phyloP scores from a whole-genome alignment of 2,113 vertebrate species.

The Epinephelus lanceolatus region DNA sequence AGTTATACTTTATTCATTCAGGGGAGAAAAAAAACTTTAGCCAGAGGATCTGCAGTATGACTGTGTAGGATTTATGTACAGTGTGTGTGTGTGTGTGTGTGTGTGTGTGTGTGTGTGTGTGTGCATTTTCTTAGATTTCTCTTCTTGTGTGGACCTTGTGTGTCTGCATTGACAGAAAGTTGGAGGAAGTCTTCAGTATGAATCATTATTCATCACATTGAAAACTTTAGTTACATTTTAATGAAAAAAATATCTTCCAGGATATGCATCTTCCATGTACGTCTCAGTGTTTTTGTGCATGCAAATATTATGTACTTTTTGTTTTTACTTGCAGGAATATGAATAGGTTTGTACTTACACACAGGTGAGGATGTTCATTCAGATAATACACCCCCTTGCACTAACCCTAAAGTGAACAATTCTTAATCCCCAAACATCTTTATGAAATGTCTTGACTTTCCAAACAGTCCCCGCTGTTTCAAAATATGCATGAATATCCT shows the following conservation, averaged over 20 bases:
- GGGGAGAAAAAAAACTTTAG: background rate
- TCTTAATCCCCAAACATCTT: background rate
- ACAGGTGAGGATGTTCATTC: background rate
- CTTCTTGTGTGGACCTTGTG: conserved; percentile 23
- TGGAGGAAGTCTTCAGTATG: background rate
- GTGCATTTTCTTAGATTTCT: background rate
- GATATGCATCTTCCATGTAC: background rate
- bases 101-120: background rate
- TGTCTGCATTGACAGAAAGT: background rate
- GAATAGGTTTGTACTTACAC: background rate
- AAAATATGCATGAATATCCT: no score
- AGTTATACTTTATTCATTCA: conserved; percentile 52
- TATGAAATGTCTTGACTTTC: no score
- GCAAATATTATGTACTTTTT: background rate
- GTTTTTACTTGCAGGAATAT: background rate
- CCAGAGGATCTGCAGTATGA: conserved; percentile 21
- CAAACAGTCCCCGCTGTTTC: no score
- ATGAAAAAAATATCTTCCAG: background rate
- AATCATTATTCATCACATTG: background rate
- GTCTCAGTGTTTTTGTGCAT: background rate
- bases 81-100: background rate
- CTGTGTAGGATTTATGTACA: conserved; percentile 10
- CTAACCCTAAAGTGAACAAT: background rate
- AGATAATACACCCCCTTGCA: background rate
- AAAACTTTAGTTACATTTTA: conserved; percentile 5